phyloP scores from a whole-genome alignment of 2,888 invertebrate species.

The Sussaba pulchella region DNA sequence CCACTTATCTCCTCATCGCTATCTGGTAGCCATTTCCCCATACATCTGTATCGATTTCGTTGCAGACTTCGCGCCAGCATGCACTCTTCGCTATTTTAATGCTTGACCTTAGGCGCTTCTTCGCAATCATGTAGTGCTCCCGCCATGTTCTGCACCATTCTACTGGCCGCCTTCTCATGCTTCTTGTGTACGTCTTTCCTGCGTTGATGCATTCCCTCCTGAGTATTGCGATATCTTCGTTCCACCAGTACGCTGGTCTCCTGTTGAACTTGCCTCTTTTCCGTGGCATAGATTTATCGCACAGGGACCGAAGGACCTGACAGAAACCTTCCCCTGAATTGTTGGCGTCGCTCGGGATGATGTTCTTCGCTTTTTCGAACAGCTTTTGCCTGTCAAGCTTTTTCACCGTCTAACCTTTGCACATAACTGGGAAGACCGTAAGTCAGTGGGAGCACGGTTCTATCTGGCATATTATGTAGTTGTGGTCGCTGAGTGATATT shows the following conservation, averaged over 20 bases:
- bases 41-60: not conserved
- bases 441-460: not conserved
- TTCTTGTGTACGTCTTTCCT: not conserved
- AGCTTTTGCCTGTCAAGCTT: not conserved
- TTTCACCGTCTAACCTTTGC: not conserved
- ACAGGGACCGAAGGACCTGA: not conserved
- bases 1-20: not conserved
- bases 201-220: not conserved
- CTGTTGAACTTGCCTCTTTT: not conserved
- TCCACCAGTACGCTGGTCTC: conserved; percentile 8
- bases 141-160: not conserved
- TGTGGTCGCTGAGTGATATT: not conserved
- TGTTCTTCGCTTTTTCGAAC: not conserved
- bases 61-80: not conserved
- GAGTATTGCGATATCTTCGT: conserved; percentile 1
- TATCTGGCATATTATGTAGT: not conserved
- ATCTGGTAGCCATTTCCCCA: conserved; percentile 22
- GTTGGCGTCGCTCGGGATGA: not conserved
- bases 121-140: not conserved
- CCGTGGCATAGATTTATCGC: not conserved
- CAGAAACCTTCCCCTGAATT: not conserved
- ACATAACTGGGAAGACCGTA: not conserved
- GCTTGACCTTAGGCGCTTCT: not conserved
- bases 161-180: not conserved
- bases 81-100: not conserved